Base-by-base conservation (phyloP, 2,888 invertebrate species). In the Scaptomyza caliginosa region DNA sequence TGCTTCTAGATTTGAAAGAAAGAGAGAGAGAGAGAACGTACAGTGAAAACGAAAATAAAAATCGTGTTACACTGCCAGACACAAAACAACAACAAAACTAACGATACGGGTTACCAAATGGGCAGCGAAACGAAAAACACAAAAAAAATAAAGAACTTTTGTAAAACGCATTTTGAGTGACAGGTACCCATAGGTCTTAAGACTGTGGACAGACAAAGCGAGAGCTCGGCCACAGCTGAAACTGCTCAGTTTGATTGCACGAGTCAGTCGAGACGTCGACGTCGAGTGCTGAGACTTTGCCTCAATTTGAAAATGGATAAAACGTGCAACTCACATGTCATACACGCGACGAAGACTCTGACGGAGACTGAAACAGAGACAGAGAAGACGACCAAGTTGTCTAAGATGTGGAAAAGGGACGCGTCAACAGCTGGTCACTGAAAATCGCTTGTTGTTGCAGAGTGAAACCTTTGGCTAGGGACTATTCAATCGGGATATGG, bases 251-350 rank as follows among this genome's bases (percentile, higher is more conserved):
- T 81, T 74, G 85, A 82, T 85, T 85, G 82, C 87, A 74, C 87
- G 82, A 82, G 77, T 74, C 71, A 63, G 74, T 55, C 68, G 55
- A 56, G 63, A 69, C 63, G 56, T 17, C 52, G 49, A 55, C 43
- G 56, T 40, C 67, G 77, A 83, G 71, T 77, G 77, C 66, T 72
- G 74, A 70, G 72, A 80, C 67, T 66, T 62, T 79, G 80, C 66
- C 87, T 83, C 87, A 87, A 83, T 87, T 87, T 74, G 76, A 82
- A 87, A 84, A 87, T 85, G 86, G 83, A 82, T 86, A 79, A 88
- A 84, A 84, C 84, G 84, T 84, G 88, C 86, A 87, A 83, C 84
- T 86, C 84, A 87, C 84, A 84, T 84, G 84, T 87, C 84, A 86
- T 83, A 80, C 86, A 87, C 84, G 88, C 74, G 75, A 78, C 86